phyloP scores from a whole-genome alignment of 2,797 vertebrate genomes.

The Acomys russatus region DNA sequence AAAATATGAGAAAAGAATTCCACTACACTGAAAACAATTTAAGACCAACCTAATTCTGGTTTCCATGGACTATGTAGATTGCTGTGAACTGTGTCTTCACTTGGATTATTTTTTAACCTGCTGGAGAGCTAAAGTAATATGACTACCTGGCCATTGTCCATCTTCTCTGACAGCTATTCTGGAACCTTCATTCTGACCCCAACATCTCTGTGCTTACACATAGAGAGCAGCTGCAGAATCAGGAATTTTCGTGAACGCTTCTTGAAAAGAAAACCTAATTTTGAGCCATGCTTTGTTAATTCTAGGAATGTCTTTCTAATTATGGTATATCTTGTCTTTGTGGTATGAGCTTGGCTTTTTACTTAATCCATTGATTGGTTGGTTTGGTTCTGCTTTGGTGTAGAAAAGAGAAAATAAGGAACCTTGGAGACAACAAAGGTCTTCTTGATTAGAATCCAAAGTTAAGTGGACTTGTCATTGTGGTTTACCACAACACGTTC shows the following conservation, averaged over 20 bases:
- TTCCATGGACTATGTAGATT: not conserved
- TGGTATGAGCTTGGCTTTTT: not conserved
- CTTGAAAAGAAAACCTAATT: not conserved
- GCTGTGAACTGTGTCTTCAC: not conserved
- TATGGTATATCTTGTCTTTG: not conserved
- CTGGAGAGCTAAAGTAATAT: not conserved
- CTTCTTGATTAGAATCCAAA: conserved; percentile 14
- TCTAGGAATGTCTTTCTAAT: not conserved
- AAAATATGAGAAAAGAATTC: not conserved
- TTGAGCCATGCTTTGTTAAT: not conserved
- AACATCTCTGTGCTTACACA: not conserved
- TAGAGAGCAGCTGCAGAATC: not conserved
- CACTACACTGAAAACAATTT: conserved; percentile 7
- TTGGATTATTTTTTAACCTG: not conserved
- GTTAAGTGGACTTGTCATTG: not conserved
- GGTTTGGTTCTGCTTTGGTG: not conserved
- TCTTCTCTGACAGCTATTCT: not conserved
- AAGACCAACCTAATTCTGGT: conserved; percentile 53
- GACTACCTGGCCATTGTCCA: not conserved
- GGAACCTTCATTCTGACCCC: not conserved
- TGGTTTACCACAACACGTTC: not conserved
- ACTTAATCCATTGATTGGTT: not conserved
- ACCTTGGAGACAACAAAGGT: not conserved
- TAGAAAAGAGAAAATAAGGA: not conserved
- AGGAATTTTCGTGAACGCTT: not conserved